phyloP scores from a whole-genome alignment of 2,888 invertebrate genomes.

The Nipponacmea schrenckii region DNA sequence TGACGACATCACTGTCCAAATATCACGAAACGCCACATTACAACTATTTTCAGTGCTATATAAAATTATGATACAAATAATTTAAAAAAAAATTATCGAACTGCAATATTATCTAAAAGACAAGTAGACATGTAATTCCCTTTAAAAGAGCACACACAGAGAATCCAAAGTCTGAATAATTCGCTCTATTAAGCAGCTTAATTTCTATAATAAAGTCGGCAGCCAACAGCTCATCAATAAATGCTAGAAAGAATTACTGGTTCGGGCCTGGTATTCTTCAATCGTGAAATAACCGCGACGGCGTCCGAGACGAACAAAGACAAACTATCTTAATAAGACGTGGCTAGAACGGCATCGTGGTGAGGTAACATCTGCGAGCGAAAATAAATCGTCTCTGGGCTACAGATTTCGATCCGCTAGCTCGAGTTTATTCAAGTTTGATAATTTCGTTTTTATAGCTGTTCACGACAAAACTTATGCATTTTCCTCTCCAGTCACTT shows the following conservation, averaged over 20 bases:
- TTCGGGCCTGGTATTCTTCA: background rate
- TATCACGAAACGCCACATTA: too few species aligned
- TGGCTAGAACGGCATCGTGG: background rate
- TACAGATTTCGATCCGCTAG: slow-evolving; percentile 4
- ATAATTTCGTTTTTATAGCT: slow-evolving; percentile 9
- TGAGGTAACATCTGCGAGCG: slow-evolving; percentile 6
- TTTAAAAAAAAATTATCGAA: too few species aligned
- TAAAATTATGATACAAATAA: too few species aligned
- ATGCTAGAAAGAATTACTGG: background rate
- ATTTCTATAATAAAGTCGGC: too few species aligned
- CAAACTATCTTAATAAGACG: background rate
- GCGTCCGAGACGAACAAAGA: slow-evolving; percentile 2
- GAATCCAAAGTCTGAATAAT: too few species aligned
- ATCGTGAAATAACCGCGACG: background rate
- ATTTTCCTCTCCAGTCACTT: slow-evolving; percentile 1
- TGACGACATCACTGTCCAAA: too few species aligned
- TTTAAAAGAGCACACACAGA: too few species aligned
- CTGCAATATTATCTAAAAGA: too few species aligned
- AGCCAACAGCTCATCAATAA: background rate
- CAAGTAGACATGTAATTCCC: too few species aligned
- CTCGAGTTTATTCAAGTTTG: slow-evolving; percentile 4
- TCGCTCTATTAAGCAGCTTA: too few species aligned
- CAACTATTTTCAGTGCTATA: too few species aligned
- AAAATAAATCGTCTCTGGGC: background rate
- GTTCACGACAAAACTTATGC: slow-evolving; percentile 2